Evolutionary conservation across 2,888 invertebrate species (phyloP).

Genomic region (Strigamia maritima): DNA sequence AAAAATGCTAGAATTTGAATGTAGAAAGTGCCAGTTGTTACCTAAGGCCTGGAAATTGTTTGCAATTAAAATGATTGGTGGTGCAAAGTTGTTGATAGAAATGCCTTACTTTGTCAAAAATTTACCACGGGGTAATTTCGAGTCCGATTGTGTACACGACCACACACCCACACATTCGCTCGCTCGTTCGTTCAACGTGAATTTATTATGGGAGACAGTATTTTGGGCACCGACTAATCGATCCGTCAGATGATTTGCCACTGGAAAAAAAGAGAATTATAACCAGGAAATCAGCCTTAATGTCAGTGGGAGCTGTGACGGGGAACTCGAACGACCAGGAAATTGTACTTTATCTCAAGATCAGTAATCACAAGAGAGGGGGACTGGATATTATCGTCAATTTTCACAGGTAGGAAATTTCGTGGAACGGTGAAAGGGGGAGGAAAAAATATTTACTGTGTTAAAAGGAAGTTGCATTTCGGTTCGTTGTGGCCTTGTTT

Average conservation of each 20-base stretch:
- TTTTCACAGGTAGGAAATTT: slow-evolving; percentile 22
- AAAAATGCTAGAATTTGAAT: neutral
- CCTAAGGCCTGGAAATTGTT: neutral
- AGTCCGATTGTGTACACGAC: neutral
- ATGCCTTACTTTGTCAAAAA: neutral
- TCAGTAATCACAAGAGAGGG: slow-evolving; percentile 24
- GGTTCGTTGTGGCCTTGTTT: neutral
- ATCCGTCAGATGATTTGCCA: slow-evolving; percentile 27
- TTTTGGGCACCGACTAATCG: neutral
- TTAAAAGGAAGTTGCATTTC: slow-evolving; percentile 18
- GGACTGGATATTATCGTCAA: slow-evolving; percentile 11
- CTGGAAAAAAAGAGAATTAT: slow-evolving; percentile 17
- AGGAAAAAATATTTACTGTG: slow-evolving; percentile 14
- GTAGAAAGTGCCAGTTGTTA: neutral
- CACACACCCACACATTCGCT: neutral
- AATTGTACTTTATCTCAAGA: slow-evolving; percentile 27
- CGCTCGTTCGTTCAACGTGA: neutral
- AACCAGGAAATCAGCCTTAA: slow-evolving; percentile 22
- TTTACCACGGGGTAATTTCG: neutral
- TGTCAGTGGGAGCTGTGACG: slow-evolving; percentile 24
- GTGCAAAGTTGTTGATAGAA: slow-evolving; percentile 9
- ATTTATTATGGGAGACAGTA: neutral
- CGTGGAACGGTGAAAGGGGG: neutral
- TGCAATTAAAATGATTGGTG: slow-evolving; percentile 18
- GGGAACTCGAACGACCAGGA: slow-evolving; percentile 21